Evolutionary conservation across 2,888 invertebrate species (phyloP), one percentile per base, ranked within the genome.

Genomic region (Drosophila falleni): DNA sequence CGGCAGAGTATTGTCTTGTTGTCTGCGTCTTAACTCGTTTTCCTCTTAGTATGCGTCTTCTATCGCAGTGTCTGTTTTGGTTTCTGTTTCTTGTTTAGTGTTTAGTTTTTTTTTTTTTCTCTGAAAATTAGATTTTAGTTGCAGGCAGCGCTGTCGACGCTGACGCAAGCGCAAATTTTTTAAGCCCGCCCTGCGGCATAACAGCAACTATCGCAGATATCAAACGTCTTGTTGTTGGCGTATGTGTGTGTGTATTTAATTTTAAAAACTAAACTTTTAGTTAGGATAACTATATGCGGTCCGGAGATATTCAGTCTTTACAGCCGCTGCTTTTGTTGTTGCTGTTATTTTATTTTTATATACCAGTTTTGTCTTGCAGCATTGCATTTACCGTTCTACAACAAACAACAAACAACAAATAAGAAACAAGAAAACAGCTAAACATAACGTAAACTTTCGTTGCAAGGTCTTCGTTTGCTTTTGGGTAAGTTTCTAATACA

Each of bases 11-110:
- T 81, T 84, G 81, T 84, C 74, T 82, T 79, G 66, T 74, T 65
- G 74, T 72, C 75, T 75, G 67, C 71, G 66, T 74, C 75, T 85
- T 82, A 82, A 82, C 86, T 85, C 82, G 82, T 82, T 82, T 82
- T 76, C 60, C 72, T 72, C 50, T 76, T 72, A 26, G 66, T 55
- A 61, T 65, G 74, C 68, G 55, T 68, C 82, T 78, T 81, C 73
- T 81, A 71, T 80, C 68, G 77, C 56, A 19, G 35, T 50, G 41
- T 61, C 53, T 41, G 42, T 68, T 44, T 59, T 35, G 41, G 56
- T 53, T 58, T 60, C 53, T 47, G 26, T 51, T 54, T 64, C 44
- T 56, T 15, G 29, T 42, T 35, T 56, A 29, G 42, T 65, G 10
- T 64, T 65, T 49, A 37, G 62, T 35, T 44, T 11, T 58, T 35